A percentile compares a stretch with the other conserved stretches of the same genome.
Conservation (phyloP, 2,888 invertebrate genomes). For the Clepsis dumicolana region DNA sequence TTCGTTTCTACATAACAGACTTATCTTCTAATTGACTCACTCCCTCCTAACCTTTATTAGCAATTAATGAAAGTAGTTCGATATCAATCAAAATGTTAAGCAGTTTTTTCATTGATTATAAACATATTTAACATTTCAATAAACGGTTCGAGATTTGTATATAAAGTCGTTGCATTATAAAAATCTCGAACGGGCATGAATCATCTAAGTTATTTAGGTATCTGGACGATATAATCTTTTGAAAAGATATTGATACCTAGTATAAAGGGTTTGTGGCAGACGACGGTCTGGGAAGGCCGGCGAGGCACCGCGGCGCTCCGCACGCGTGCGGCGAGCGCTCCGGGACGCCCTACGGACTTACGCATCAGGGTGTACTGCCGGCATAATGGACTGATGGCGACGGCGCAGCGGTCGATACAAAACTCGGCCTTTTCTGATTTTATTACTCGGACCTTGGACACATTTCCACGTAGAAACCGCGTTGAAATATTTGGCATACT, state of each 20-base stretch:
- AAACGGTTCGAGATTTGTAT: conserved; percentile 2
- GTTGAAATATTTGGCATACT: conserved; percentile 1
- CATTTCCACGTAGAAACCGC: conserved; percentile 20
- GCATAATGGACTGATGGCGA: conserved; percentile 55
- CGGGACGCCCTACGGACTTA: conserved; percentile 39
- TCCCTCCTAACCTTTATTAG: neutral
- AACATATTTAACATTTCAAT: conserved; percentile 7
- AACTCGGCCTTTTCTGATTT: conserved; percentile 51
- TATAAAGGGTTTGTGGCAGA: conserved; percentile 35
- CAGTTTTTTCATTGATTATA: neutral
- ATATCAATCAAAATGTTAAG: neutral
- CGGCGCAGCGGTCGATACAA: conserved; percentile 68
- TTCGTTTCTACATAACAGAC: neutral
- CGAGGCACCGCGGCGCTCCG: conserved; percentile 13
- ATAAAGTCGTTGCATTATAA: conserved; percentile 26
- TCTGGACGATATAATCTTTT: conserved; percentile 30
- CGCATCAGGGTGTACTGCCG: conserved; percentile 43
- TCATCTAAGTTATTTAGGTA: conserved; percentile 29
- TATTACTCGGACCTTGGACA: conserved; percentile 40
- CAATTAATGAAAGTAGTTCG: conserved; percentile 3
- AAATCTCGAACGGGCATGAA: conserved; percentile 12
- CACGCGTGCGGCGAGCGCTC: conserved; percentile 39
- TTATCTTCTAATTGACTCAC: neutral
- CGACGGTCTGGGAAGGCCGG: conserved; percentile 23
- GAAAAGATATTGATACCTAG: conserved; percentile 40